Percentiles rank a stretch among this genome's conserved stretches.
These are phyloP conservation scores for Propithecus deckenii DNA, from an alignment of 2,797 vertebrate species.

Conservation along the genomic window DNA sequence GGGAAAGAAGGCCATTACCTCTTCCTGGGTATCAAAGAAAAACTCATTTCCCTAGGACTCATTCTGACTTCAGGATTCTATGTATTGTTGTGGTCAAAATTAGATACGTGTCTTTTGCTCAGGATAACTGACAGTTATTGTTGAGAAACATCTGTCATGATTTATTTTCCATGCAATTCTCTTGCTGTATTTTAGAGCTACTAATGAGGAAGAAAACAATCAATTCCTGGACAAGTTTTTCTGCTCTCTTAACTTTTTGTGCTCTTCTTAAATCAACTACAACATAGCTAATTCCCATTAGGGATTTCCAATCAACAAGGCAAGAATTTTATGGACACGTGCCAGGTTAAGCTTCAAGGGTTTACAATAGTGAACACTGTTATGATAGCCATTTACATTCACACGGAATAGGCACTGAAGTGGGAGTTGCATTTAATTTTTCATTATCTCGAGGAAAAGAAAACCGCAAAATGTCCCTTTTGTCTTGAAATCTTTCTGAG, in stretches of 20 bases:
- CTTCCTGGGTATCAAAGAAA: neutral
- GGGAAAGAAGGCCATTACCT: neutral
- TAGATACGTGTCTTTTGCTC: neutral
- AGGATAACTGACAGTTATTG: neutral
- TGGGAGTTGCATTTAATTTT: neutral
- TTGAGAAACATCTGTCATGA: neutral
- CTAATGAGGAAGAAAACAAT: conserved; percentile 1
- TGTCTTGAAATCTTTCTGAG: conserved; percentile 40
- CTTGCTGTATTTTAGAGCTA: neutral
- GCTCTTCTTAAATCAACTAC: neutral
- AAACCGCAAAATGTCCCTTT: neutral
- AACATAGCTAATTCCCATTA: neutral
- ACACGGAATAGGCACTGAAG: neutral
- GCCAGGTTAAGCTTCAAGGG: neutral
- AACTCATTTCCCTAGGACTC: neutral
- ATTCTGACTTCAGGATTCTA: neutral
- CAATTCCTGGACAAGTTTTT: neutral
- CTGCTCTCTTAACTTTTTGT: neutral
- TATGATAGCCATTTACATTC: neutral
- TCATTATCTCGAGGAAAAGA: conserved; percentile 22
- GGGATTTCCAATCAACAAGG: neutral
- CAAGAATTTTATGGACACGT: neutral
- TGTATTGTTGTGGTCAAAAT: neutral
- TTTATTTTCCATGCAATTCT: neutral
- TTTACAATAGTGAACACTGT: neutral